These are phyloP conservation scores for Ectemnius lituratus DNA, from an alignment of 2,888 invertebrate species.

Conservation along the genomic window DNA sequence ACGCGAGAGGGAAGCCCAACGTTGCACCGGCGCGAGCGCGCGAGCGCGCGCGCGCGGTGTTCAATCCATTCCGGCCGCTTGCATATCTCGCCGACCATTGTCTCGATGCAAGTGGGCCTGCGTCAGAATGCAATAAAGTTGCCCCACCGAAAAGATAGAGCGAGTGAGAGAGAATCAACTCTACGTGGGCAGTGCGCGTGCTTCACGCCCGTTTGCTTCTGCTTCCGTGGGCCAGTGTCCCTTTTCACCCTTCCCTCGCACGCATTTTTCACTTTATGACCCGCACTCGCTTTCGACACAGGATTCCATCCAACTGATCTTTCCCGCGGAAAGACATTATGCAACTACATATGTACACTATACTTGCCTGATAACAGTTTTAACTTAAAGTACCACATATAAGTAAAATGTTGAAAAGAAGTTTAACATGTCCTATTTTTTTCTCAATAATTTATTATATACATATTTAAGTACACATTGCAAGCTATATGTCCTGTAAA, in stretches of 20 bases:
- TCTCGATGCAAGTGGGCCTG: slow-evolving; percentile 57
- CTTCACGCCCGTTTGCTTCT: slow-evolving; percentile 15
- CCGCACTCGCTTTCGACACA: not conserved
- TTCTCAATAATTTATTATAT: too few relatives aligned
- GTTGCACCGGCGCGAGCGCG: slow-evolving; percentile 31
- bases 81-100: slow-evolving; percentile 55
- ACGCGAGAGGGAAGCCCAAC: slow-evolving; percentile 48
- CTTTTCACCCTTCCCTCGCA: not conserved
- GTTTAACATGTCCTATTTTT: too few relatives aligned
- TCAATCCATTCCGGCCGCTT: slow-evolving; percentile 30
- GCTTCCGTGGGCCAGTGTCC: slow-evolving; percentile 7
- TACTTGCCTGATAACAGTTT: too few relatives aligned
- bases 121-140: slow-evolving; percentile 61
- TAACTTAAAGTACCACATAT: too few relatives aligned
- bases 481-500: too few relatives aligned
- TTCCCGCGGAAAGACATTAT: too few relatives aligned
- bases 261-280: not conserved
- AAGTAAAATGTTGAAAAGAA: too few relatives aligned
- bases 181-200: slow-evolving; percentile 36
- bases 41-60: too few relatives aligned
- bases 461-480: too few relatives aligned
- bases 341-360: too few relatives aligned
- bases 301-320: not conserved
- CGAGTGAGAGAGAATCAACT: too few relatives aligned
- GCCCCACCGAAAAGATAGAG: not conserved